A percentile compares a stretch with the other conserved stretches of the same genome.
phyloP scores from a whole-genome alignment of 2,113 vertebrate genomes.

The Parus major region DNA sequence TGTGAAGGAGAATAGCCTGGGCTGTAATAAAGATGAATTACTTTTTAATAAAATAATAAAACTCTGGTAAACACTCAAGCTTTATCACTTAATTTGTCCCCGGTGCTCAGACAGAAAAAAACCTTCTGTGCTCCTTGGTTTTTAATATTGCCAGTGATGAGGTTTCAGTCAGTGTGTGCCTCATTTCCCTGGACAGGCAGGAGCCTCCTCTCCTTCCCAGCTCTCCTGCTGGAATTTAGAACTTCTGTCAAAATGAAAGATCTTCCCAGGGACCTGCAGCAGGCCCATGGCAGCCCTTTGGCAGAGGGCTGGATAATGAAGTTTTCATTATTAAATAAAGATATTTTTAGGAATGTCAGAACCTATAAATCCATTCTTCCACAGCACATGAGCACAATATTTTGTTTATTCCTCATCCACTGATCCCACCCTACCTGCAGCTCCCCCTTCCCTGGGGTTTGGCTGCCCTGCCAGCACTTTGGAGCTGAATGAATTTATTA shows the following conservation, averaged over 20 bases:
- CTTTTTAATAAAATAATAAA: conserved; percentile 79
- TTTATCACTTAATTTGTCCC: conserved; percentile 89
- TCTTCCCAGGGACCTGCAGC: conserved; percentile 73
- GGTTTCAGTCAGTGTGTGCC: conserved; percentile 86
- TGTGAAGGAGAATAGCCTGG: conserved; percentile 59
- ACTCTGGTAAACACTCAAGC: conserved; percentile 78
- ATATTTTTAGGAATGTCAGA: conserved; percentile 79
- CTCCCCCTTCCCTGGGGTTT: background rate
- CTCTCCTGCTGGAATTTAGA: conserved; percentile 77
- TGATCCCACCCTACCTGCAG: background rate
- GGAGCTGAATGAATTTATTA: background rate
- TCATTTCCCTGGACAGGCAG: conserved; percentile 92
- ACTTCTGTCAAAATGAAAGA: conserved; percentile 82
- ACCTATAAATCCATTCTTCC: conserved; percentile 71
- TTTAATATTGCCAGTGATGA: conserved; percentile 89
- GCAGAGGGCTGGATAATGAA: conserved; percentile 77
- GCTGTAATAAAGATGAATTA: conserved; percentile 88
- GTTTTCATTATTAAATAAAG: conserved; percentile 85
- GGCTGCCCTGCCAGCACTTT: background rate
- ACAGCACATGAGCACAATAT: background rate
- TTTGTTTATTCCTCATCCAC: conserved; percentile 61
- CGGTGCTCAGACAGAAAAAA: conserved; percentile 71
- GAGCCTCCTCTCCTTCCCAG: conserved; percentile 70
- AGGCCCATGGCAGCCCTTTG: conserved; percentile 74
- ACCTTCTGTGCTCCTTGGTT: conserved; percentile 71